Evolutionary conservation across 2,797 vertebrate genomes (phyloP).

Genomic region (Pseudochirops corinnae): DNA sequence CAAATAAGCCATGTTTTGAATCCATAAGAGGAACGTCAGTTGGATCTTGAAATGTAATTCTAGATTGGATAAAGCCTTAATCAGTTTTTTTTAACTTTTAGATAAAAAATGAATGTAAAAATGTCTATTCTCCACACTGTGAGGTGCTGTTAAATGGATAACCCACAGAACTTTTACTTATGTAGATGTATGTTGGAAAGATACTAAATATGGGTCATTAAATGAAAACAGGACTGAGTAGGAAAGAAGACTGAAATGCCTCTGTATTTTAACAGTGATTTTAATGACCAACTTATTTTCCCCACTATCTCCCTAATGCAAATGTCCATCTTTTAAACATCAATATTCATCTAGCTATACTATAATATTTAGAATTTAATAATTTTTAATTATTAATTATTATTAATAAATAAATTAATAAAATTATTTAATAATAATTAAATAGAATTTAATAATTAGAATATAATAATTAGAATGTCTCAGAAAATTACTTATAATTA

Average conservation of each 20-base stretch:
- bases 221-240: background rate
- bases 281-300: background rate
- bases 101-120: background rate
- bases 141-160: background rate
- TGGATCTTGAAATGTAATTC: background rate
- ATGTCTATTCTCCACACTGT: background rate
- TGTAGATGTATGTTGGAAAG: background rate
- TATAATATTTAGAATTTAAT: background rate
- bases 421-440: too few relatives aligned
- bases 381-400: too few relatives aligned
- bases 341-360: background rate
- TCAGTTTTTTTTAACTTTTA: background rate
- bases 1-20: background rate
- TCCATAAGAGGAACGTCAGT: background rate
- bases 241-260: background rate
- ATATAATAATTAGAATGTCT: too few relatives aligned
- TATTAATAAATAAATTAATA: too few relatives aligned
- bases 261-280: background rate
- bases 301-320: background rate
- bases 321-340: background rate
- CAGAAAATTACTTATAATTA: background rate
- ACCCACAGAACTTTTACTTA: background rate
- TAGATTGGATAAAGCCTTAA: background rate
- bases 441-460: too few relatives aligned
- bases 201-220: background rate